Evolutionary conservation across 1,140 invertebrate species (phyloP).

Genomic region (Macrocentrus cingulum): DNA sequence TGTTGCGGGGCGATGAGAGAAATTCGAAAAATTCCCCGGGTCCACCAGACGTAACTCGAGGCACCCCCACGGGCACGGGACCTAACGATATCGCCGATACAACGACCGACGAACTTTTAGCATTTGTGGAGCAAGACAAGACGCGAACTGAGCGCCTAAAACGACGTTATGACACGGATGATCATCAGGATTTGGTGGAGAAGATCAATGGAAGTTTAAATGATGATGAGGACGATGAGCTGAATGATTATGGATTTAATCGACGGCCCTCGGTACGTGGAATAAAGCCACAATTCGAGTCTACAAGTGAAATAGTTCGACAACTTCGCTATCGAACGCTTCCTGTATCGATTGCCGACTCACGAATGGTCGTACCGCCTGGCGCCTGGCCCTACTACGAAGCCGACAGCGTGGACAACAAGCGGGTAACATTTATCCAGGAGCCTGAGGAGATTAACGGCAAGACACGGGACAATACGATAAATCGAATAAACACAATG

Average conservation of each 20-base stretch:
- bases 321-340: constrained; percentile 66
- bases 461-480: constrained; percentile 40
- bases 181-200: constrained; percentile 27
- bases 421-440: constrained; percentile 6
- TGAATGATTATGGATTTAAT: constrained; percentile 87
- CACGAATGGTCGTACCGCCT: constrained; percentile 55
- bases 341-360: constrained; percentile 33
- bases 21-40: constrained; percentile 60
- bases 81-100: constrained; percentile 36
- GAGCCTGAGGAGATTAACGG: constrained; percentile 26
- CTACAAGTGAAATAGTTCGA: constrained; percentile 78
- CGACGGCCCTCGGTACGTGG: constrained; percentile 81
- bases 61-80: constrained; percentile 59
- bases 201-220: constrained; percentile 8
- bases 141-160: constrained; percentile 78
- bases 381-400: constrained; percentile 67
- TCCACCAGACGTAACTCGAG: constrained; percentile 74
- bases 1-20: constrained; percentile 55
- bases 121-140: constrained; percentile 82
- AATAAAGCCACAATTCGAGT: constrained; percentile 72
- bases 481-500: constrained; percentile 52
- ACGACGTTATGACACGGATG: constrained; percentile 66
- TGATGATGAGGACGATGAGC: constrained; percentile 75
- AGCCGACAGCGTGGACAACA: constrained; percentile 32
- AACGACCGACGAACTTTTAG: constrained; percentile 72